These are phyloP conservation scores for Fregata magnificens DNA, from an alignment of 2,113 vertebrate species.

Conservation along the genomic window DNA sequence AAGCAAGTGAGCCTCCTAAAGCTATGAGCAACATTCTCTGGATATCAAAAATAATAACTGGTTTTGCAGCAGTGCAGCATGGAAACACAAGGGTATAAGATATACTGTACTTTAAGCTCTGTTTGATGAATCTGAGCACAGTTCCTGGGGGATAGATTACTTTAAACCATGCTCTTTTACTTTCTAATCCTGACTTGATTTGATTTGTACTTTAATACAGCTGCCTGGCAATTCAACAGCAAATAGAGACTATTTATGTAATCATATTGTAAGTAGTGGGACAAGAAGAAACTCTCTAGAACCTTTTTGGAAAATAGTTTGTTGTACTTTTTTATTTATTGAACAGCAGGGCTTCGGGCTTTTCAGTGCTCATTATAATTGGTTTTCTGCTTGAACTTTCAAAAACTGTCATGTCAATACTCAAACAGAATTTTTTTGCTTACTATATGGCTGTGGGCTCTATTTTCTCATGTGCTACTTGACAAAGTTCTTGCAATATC, in stretches of 20 bases:
- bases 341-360: slow-evolving; percentile 84
- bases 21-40: slow-evolving; percentile 80
- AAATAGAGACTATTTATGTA: slow-evolving; percentile 90
- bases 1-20: slow-evolving; percentile 79
- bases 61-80: slow-evolving; percentile 76
- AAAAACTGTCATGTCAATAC: slow-evolving; percentile 92
- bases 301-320: slow-evolving; percentile 85
- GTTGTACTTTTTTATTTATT: slow-evolving; percentile 87
- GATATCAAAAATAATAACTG: slow-evolving; percentile 86
- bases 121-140: slow-evolving; percentile 90
- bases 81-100: slow-evolving; percentile 82
- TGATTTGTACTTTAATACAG: slow-evolving; percentile 89
- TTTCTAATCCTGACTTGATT: slow-evolving; percentile 91
- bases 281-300: slow-evolving; percentile 83
- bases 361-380: slow-evolving; percentile 89
- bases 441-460: slow-evolving; percentile 83
- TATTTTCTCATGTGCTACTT: slow-evolving; percentile 85
- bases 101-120: slow-evolving; percentile 89
- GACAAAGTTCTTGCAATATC: slow-evolving; percentile 90
- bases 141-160: slow-evolving; percentile 90
- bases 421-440: slow-evolving; percentile 89
- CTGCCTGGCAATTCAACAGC: slow-evolving; percentile 87
- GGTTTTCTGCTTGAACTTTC: slow-evolving; percentile 94
- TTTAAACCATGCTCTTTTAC: slow-evolving; percentile 91
- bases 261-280: slow-evolving; percentile 85